These are phyloP conservation scores for Microchirus variegatus DNA, from an alignment of 2,797 vertebrate species.

Conservation along the genomic window DNA sequence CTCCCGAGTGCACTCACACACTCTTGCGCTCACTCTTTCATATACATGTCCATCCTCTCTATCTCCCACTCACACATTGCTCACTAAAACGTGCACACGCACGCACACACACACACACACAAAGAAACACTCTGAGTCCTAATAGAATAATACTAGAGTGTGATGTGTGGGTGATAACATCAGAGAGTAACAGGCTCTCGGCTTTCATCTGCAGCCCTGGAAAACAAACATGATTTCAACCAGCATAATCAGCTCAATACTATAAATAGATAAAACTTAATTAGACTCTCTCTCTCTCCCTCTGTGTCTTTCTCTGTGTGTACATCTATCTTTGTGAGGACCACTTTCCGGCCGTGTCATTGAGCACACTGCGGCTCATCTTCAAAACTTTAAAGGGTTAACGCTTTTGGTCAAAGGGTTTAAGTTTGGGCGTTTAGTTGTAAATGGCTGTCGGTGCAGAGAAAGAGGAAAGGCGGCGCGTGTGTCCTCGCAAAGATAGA, in stretches of 20 bases:
- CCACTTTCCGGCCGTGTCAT: neutral
- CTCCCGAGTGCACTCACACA: conserved; percentile 51
- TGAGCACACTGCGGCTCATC: neutral
- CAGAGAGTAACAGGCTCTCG: conserved; percentile 78
- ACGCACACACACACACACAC: conserved; percentile 15
- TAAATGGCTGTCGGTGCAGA: neutral
- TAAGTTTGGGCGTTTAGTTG: neutral
- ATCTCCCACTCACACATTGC: conserved; percentile 45
- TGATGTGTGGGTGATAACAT: conserved; percentile 81
- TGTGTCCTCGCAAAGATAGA: neutral
- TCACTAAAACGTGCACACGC: conserved; percentile 16
- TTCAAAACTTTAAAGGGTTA: too few relatives aligned
- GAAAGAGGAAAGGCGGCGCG: neutral
- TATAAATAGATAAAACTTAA: conserved; percentile 83
- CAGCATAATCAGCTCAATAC: conserved; percentile 81
- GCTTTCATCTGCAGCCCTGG: conserved; percentile 78
- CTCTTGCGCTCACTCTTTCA: conserved; percentile 62
- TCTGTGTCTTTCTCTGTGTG: conserved; percentile 36
- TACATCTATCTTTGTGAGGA: neutral
- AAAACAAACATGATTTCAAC: conserved; percentile 80
- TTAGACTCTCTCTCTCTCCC: conserved; percentile 65
- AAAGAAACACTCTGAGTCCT: conserved; percentile 56
- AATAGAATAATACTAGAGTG: conserved; percentile 80
- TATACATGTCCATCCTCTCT: conserved; percentile 60
- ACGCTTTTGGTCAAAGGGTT: neutral